Percentiles rank a stretch among this genome's conserved stretches.
phyloP scores from a whole-genome alignment of 2,113 vertebrate genomes.

The Eulacestoma nigropectus region DNA sequence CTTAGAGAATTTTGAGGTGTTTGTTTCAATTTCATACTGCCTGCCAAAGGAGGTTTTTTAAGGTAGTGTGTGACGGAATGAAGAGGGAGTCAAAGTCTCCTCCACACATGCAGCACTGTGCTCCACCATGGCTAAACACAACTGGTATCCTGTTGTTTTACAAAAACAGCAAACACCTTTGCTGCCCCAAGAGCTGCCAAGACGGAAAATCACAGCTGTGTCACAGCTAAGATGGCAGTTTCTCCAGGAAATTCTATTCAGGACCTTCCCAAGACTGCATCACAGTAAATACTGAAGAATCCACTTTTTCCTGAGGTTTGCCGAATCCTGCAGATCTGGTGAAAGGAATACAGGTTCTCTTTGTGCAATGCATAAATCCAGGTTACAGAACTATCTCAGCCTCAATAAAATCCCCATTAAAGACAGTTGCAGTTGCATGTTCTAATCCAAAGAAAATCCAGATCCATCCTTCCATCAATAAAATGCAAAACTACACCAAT shows the following conservation, averaged over 20 bases:
- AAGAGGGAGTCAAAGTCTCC: not conserved
- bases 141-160: not conserved
- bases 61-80: not conserved
- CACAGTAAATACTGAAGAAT: not conserved
- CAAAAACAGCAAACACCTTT: not conserved
- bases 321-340: not conserved
- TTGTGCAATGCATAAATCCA: not conserved
- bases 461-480: not conserved
- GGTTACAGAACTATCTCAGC: not conserved
- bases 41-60: not conserved
- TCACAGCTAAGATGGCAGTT: not conserved
- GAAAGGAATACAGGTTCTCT: not conserved
- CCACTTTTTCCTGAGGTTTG: not conserved
- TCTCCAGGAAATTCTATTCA: not conserved
- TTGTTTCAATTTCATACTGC: not conserved
- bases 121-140: not conserved
- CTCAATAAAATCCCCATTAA: not conserved
- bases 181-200: not conserved
- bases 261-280: not conserved
- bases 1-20: not conserved
- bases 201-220: not conserved
- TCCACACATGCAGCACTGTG: not conserved
- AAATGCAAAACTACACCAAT: not conserved
- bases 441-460: not conserved
- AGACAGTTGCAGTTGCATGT: not conserved